A percentile compares a stretch with the other conserved stretches of the same genome.
phyloP scores from a whole-genome alignment of 37 sponge, comb jelly and placozoan species.

The Beroe ovata region DNA sequence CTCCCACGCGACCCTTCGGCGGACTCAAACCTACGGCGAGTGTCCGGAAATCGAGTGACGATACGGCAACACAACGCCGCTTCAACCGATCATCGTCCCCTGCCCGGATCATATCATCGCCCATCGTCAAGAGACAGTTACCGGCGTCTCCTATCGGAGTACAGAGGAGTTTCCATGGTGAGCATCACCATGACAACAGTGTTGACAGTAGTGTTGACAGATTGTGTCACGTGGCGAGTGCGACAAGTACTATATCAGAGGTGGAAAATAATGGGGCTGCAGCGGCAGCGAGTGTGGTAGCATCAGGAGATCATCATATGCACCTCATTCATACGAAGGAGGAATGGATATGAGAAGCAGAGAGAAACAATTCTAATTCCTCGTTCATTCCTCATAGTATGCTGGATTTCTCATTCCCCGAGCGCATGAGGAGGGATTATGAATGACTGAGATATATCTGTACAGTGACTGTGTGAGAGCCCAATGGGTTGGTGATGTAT shows the following conservation, averaged over 20 bases:
- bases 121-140: not conserved
- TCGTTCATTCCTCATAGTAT: too few relatives aligned
- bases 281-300: not conserved
- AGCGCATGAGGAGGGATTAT: too few relatives aligned
- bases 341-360: not conserved
- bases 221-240: not conserved
- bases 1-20: slow-evolving; percentile 20
- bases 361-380: too few relatives aligned
- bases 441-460: too few relatives aligned
- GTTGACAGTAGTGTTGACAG: not conserved
- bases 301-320: not conserved
- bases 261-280: not conserved
- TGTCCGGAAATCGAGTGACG: slow-evolving; percentile 55
- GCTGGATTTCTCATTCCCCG: too few relatives aligned
- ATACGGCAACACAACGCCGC: not conserved
- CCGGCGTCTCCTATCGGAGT: not conserved
- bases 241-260: not conserved
- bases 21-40: not conserved
- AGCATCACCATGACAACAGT: not conserved
- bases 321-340: not conserved
- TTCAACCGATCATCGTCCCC: not conserved
- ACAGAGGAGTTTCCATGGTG: not conserved
- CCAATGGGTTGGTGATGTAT: too few relatives aligned
- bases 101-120: not conserved
- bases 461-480: too few relatives aligned